These are phyloP conservation scores for Trichacis sp. DNA, from an alignment of 2,888 invertebrate genomes.

Conservation along the genomic window DNA sequence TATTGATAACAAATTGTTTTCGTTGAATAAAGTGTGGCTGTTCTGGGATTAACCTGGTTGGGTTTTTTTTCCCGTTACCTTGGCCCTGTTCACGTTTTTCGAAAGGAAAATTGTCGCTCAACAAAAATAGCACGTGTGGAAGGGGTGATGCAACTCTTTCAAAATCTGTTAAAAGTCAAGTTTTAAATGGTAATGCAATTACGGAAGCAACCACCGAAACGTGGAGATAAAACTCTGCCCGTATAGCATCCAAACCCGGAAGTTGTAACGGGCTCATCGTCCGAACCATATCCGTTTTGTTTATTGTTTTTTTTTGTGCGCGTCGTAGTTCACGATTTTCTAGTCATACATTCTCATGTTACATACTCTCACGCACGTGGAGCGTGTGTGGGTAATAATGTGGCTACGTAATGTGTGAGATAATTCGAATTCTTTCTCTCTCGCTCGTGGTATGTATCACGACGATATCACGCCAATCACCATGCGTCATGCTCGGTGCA, in stretches of 20 bases:
- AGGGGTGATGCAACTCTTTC: not conserved
- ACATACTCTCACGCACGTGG: conserved; percentile 27
- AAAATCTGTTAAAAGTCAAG: conserved; percentile 13
- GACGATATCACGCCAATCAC: conserved; percentile 34
- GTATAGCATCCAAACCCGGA: conserved; percentile 14
- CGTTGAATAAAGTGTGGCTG: conserved; percentile 60
- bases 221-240: conserved; percentile 9
- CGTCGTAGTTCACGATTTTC: conserved; percentile 34
- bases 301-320: conserved; percentile 25
- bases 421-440: conserved; percentile 38
- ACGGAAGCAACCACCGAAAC: conserved; percentile 20
- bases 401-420: conserved; percentile 41
- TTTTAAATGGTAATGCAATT: conserved; percentile 21
- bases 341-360: conserved; percentile 34
- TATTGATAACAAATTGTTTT: conserved; percentile 57
- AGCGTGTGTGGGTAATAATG: conserved; percentile 28
- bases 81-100: no score
- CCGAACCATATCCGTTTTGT: conserved; percentile 23
- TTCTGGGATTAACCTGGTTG: conserved; percentile 65
- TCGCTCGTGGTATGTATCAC: conserved; percentile 27
- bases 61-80: no score
- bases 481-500: conserved; percentile 27
- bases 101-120: no score
- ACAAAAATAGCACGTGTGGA: no score
- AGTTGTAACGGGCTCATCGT: conserved; percentile 4